Percentiles rank a stretch among this genome's conserved stretches.
Evolutionary conservation across 1,140 invertebrate genomes (phyloP).

Genomic region (Caenorhabditis remanei): DNA sequence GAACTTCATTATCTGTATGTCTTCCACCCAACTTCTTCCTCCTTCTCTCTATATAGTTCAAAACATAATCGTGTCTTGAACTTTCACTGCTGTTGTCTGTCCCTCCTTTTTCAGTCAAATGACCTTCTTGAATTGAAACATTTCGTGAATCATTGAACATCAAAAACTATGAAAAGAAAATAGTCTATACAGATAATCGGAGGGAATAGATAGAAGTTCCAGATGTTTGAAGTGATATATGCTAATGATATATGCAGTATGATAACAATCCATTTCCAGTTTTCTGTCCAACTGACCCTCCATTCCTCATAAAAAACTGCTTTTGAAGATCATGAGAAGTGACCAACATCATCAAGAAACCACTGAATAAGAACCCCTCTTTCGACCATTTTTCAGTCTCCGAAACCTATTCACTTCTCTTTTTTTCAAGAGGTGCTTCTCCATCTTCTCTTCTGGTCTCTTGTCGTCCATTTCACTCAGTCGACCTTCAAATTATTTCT

Average conservation of each 20-base stretch:
- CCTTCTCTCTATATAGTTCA: neutral
- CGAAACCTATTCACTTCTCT: neutral
- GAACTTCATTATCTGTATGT: too few species aligned
- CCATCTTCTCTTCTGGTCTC: neutral
- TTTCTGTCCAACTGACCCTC: neutral
- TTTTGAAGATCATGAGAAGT: neutral
- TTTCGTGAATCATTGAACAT: neutral
- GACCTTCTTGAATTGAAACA: neutral
- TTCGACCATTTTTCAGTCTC: neutral
- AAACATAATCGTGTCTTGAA: constrained; percentile 30
- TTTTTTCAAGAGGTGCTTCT: constrained; percentile 41
- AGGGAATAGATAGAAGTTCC: neutral
- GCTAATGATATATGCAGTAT: neutral
- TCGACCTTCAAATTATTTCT: constrained; percentile 37
- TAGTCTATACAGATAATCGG: too few species aligned
- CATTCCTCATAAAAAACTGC: neutral
- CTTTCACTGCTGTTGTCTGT: neutral
- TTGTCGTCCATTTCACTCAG: neutral
- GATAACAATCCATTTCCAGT: neutral
- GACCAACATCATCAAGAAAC: neutral
- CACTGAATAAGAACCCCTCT: neutral
- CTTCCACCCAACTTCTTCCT: neutral
- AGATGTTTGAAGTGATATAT: neutral
- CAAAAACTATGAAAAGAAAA: neutral
- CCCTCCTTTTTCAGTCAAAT: neutral